Percentiles rank a stretch among this genome's conserved stretches.
phyloP scores from a whole-genome alignment of 1,140 invertebrate genomes.

The Adoxophyes honmai region DNA sequence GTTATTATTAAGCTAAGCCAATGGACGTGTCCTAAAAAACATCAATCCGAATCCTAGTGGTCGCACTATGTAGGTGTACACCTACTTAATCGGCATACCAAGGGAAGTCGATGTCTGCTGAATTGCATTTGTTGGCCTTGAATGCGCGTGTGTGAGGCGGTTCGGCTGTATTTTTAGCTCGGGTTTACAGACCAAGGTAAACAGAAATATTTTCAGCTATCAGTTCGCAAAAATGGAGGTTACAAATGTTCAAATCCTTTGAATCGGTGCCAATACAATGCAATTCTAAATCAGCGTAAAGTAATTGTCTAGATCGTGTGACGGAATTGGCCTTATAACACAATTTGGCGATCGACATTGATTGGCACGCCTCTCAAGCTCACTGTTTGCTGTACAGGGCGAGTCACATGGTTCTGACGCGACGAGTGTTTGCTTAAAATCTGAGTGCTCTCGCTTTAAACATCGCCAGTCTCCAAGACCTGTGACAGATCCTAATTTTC shows the following conservation, averaged over 20 bases:
- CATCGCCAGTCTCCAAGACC: slow-evolving; percentile 34
- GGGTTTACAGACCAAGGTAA: neutral
- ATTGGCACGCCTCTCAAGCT: slow-evolving; percentile 35
- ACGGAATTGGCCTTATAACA: slow-evolving; percentile 20
- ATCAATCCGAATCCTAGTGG: neutral
- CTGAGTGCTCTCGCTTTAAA: slow-evolving; percentile 31
- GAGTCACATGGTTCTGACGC: slow-evolving; percentile 47
- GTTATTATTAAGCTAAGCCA: no score
- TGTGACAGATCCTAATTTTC: slow-evolving; percentile 26
- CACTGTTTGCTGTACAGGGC: slow-evolving; percentile 26
- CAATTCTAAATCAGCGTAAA: neutral
- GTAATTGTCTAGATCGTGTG: neutral
- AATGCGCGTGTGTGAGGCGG: neutral
- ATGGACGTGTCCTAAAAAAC: no score
- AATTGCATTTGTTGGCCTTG: slow-evolving; percentile 12
- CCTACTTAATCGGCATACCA: neutral
- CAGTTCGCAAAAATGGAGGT: no score
- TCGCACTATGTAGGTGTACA: neutral
- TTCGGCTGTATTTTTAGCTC: neutral
- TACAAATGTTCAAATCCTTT: no score
- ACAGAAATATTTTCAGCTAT: neutral
- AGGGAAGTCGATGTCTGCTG: slow-evolving; percentile 12
- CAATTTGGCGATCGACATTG: slow-evolving; percentile 39
- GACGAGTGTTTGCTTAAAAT: slow-evolving; percentile 40
- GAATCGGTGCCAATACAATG: no score